Conservation (phyloP, 1,140 invertebrate genomes). For the Sipha flava region DNA sequence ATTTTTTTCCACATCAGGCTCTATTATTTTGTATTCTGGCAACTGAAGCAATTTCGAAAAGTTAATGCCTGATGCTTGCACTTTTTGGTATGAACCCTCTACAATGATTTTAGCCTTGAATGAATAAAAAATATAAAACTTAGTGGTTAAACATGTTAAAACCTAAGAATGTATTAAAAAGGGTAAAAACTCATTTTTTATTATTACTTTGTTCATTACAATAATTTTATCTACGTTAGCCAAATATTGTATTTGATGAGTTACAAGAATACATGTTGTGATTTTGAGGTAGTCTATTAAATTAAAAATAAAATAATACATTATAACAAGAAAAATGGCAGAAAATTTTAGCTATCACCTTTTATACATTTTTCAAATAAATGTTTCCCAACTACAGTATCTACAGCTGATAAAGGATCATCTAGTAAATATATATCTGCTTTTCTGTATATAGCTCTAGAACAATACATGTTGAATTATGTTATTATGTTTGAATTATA, state of each 20-base stretch:
- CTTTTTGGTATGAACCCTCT: slow-evolving; percentile 50
- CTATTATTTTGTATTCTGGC: slow-evolving; percentile 43
- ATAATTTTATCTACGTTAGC: slow-evolving; percentile 64
- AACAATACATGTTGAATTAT: slow-evolving; percentile 48
- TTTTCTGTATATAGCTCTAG: slow-evolving; percentile 43
- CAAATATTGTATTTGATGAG: slow-evolving; percentile 76
- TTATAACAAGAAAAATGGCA: slow-evolving; percentile 47
- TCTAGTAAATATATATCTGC: slow-evolving; percentile 71
- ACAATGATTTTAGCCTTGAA: slow-evolving; percentile 49
- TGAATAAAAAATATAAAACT: too few relatives aligned
- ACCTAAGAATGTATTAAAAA: too few relatives aligned
- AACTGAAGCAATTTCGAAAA: slow-evolving; percentile 48
- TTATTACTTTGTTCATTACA: slow-evolving; percentile 61
- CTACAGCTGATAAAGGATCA: slow-evolving; percentile 73
- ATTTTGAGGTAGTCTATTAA: slow-evolving; percentile 46
- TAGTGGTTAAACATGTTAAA: too few relatives aligned
- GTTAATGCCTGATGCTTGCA: slow-evolving; percentile 48
- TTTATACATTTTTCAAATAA: slow-evolving; percentile 65
- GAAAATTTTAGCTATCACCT: slow-evolving; percentile 40
- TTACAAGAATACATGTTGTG: slow-evolving; percentile 68
- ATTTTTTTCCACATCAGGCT: slow-evolving; percentile 37
- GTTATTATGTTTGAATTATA: too few relatives aligned
- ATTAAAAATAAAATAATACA: too few relatives aligned
- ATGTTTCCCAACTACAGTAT: slow-evolving; percentile 68
- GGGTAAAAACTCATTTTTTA: too few relatives aligned